phyloP scores from a whole-genome alignment of 2,888 invertebrate species.

The Octodonta nipae region DNA sequence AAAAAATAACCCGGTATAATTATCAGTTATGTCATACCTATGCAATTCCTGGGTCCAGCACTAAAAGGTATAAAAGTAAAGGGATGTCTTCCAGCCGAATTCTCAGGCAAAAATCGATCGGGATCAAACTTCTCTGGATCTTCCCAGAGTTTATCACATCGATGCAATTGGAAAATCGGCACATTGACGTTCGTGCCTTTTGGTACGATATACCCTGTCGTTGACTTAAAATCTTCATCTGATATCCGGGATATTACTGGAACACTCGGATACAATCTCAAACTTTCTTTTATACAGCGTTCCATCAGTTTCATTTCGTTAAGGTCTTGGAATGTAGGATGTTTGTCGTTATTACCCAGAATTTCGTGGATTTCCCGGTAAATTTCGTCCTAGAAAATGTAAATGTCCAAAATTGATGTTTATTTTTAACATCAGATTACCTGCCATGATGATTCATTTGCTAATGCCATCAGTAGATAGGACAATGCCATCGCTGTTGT shows the following conservation, averaged over 20 bases:
- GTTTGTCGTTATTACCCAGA: conserved; percentile 26
- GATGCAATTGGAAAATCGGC: conserved; percentile 33
- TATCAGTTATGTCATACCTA: conserved; percentile 16
- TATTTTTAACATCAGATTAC: conserved; percentile 21
- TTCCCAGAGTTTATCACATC: conserved; percentile 35
- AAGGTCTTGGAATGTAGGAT: conserved; percentile 41
- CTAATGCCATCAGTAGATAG: conserved; percentile 17
- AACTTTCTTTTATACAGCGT: conserved; percentile 18
- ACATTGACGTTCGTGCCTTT: conserved; percentile 12
- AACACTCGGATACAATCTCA: conserved; percentile 18
- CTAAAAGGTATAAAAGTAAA: conserved; percentile 35
- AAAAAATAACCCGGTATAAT: neutral
- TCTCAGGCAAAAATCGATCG: conserved; percentile 33
- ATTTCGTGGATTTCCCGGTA: conserved; percentile 14
- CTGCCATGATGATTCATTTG: conserved; percentile 36
- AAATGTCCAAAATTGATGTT: neutral
- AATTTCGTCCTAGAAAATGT: conserved; percentile 12
- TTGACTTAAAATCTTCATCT: conserved; percentile 16
- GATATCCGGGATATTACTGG: conserved; percentile 25
- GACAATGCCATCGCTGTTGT: conserved; percentile 40
- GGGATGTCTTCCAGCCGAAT: conserved; percentile 30
- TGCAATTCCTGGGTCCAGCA: conserved; percentile 35
- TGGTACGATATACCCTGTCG: conserved; percentile 31
- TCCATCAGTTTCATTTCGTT: conserved; percentile 50
- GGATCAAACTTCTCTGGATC: conserved; percentile 28